These are phyloP conservation scores for Halesus radiatus DNA, from an alignment of 1,140 invertebrate genomes.

Conservation along the genomic window DNA sequence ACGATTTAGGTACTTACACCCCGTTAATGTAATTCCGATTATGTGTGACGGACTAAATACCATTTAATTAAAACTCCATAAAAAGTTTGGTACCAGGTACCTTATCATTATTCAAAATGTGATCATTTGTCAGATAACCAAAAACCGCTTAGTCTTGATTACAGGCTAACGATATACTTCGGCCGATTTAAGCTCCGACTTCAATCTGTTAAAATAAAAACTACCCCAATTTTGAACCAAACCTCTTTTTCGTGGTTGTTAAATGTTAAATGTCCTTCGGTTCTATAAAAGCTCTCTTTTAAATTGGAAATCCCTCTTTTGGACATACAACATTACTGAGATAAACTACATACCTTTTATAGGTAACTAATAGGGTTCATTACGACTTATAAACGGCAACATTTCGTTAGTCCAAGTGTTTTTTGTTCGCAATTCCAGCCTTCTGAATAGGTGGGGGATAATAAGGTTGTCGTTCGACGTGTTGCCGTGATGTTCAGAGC, in stretches of 20 bases:
- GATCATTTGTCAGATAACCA: neutral
- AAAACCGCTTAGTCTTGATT: neutral
- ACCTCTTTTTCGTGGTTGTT: conserved; percentile 3
- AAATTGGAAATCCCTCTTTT: conserved; percentile 14
- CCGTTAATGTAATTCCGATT: too few relatives aligned
- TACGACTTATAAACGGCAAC: neutral
- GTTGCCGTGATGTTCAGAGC: neutral
- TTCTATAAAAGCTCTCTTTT: conserved; percentile 13
- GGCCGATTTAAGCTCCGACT: too few relatives aligned
- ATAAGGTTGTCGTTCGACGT: neutral
- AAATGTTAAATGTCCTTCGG: conserved; percentile 1
- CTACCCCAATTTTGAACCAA: too few relatives aligned
- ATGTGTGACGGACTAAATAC: too few relatives aligned
- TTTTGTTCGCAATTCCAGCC: neutral
- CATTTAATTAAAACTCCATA: too few relatives aligned
- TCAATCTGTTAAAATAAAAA: too few relatives aligned
- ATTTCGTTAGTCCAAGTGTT: neutral
- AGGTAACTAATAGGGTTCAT: neutral
- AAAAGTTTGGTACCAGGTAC: neutral
- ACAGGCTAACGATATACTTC: too few relatives aligned
- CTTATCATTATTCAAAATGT: neutral
- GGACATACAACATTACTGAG: neutral
- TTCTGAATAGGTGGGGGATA: too few relatives aligned
- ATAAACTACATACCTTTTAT: conserved; percentile 6
- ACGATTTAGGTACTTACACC: too few relatives aligned